phyloP scores from a whole-genome alignment of 1,140 invertebrate species.

The Helicoverpa zea region DNA sequence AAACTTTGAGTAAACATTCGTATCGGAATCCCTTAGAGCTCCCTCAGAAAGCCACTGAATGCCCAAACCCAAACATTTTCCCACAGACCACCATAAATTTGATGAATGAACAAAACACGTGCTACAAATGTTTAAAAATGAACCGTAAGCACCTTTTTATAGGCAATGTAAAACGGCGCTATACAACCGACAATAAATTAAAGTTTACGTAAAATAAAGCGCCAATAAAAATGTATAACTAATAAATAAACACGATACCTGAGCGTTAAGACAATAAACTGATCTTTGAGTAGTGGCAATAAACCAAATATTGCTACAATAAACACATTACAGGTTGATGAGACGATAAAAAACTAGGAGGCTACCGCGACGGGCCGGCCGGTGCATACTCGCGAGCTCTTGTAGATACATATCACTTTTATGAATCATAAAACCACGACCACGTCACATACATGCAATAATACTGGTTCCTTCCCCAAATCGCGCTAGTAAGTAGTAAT shows the following conservation, averaged over 20 bases:
- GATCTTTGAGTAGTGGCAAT: constrained; percentile 82
- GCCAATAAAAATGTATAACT: constrained; percentile 87
- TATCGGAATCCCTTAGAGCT: constrained; percentile 48
- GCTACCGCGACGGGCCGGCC: constrained; percentile 54
- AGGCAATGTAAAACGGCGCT: constrained; percentile 85
- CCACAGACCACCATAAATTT: constrained; percentile 85
- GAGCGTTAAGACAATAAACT: constrained; percentile 84
- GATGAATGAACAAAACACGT: constrained; percentile 86
- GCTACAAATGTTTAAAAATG: constrained; percentile 85
- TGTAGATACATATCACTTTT: constrained; percentile 80
- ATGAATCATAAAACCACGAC: constrained; percentile 82
- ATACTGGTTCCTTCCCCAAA: constrained; percentile 80
- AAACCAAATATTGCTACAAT: constrained; percentile 86
- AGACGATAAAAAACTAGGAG: constrained; percentile 79
- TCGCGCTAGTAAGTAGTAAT: constrained; percentile 77
- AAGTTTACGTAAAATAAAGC: constrained; percentile 86
- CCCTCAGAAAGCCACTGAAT: constrained; percentile 49
- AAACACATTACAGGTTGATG: constrained; percentile 84
- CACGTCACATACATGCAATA: constrained; percentile 78
- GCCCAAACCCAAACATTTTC: constrained; percentile 81
- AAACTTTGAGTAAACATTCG: constrained; percentile 50
- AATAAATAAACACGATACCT: constrained; percentile 87
- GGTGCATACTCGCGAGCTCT: constrained; percentile 65
- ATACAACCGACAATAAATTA: constrained; percentile 85
- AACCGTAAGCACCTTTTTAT: constrained; percentile 84